Conservation (phyloP, 2,888 invertebrate species). For the Acanthosepion esculentum region DNA sequence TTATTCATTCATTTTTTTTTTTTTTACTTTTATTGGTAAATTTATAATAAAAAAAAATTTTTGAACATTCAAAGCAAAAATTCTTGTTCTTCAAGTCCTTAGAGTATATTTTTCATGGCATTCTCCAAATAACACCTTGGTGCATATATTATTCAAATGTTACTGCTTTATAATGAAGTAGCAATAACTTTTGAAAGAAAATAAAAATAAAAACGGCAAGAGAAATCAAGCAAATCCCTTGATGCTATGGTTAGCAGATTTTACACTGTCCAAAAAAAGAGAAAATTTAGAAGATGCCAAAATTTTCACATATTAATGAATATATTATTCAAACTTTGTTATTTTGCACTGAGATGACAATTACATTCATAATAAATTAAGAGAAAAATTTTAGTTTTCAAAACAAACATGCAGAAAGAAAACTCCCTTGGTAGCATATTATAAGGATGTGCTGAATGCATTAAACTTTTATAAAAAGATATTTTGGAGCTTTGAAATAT, state of each 20-base stretch:
- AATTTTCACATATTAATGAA: not conserved
- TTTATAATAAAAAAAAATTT: not conserved
- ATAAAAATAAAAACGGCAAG: not conserved
- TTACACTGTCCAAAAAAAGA: not conserved
- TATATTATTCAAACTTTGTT: not conserved
- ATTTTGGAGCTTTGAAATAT: not conserved
- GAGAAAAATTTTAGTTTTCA: too few species aligned
- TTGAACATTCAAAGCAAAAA: not conserved
- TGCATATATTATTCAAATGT: not conserved
- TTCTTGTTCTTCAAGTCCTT: not conserved
- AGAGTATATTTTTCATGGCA: not conserved
- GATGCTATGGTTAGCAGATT: not conserved
- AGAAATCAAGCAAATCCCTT: not conserved
- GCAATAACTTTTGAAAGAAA: not conserved
- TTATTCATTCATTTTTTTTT: not conserved
- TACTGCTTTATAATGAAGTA: not conserved
- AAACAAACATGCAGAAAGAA: too few species aligned
- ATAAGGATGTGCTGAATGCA: too few species aligned
- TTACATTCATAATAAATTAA: not conserved
- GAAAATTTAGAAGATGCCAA: not conserved
- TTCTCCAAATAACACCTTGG: not conserved
- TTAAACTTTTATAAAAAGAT: too few species aligned
- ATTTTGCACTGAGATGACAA: not conserved
- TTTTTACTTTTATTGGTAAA: not conserved
- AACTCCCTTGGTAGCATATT: too few species aligned